Evolutionary conservation across 2,113 vertebrate species (phyloP).

Genomic region (Hyla sarda): DNA sequence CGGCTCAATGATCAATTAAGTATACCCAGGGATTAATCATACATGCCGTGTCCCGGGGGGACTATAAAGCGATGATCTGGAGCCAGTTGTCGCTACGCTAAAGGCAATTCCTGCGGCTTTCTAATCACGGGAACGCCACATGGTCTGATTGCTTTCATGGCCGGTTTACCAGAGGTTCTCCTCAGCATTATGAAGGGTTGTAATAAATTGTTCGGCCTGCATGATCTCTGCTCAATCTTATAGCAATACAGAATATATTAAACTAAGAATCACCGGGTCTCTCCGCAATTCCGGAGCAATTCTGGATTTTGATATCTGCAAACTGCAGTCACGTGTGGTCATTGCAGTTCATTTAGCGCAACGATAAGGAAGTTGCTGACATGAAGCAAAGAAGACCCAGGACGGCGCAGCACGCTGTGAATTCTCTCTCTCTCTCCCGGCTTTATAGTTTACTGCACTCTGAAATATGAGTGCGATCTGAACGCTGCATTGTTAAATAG

Average conservation of each 20-base stretch:
- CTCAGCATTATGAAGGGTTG: background rate
- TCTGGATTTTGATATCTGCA: slow-evolving; percentile 13
- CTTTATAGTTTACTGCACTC: background rate
- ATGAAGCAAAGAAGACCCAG: slow-evolving; percentile 10
- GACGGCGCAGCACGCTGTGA: background rate
- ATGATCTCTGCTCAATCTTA: slow-evolving; percentile 14
- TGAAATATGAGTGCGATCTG: background rate
- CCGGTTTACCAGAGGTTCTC: slow-evolving; percentile 32
- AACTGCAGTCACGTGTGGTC: background rate
- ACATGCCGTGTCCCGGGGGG: slow-evolving; percentile 29
- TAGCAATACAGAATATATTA: background rate
- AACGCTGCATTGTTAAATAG: background rate
- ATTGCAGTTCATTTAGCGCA: background rate
- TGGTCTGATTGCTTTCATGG: slow-evolving; percentile 50
- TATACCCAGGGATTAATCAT: slow-evolving; percentile 40
- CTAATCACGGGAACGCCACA: slow-evolving; percentile 43
- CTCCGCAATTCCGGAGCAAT: background rate
- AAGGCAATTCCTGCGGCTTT: slow-evolving; percentile 31
- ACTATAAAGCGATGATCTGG: slow-evolving; percentile 36
- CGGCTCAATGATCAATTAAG: slow-evolving; percentile 43
- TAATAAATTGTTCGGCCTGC: slow-evolving; percentile 23
- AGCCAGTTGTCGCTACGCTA: slow-evolving; percentile 34
- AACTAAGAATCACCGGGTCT: slow-evolving; percentile 22
- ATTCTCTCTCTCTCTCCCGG: background rate
- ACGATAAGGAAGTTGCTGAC: background rate